These are phyloP conservation scores for Chaetops frenatus DNA, from an alignment of 2,113 vertebrate species.

Conservation along the genomic window DNA sequence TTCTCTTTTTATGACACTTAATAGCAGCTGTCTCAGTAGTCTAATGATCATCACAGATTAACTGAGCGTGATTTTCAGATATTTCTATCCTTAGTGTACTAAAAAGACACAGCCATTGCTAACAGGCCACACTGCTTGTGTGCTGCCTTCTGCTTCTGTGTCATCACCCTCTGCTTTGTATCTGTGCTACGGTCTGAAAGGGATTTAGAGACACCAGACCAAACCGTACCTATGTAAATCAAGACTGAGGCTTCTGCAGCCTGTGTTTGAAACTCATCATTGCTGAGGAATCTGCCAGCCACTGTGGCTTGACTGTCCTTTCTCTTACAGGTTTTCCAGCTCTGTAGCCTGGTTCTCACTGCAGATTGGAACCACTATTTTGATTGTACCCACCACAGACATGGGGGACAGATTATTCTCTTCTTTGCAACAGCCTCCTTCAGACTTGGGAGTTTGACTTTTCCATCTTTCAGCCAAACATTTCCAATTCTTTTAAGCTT, in stretches of 20 bases:
- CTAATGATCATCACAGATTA: background rate
- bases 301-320: background rate
- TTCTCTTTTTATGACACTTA: background rate
- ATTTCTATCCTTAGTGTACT: background rate
- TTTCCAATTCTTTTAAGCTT: background rate
- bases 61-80: background rate
- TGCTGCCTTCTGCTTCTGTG: background rate
- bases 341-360: background rate
- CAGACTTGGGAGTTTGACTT: background rate
- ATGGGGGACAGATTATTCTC: fast-evolving
- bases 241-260: background rate
- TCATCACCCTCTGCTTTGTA: background rate
- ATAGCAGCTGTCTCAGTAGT: background rate
- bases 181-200: background rate
- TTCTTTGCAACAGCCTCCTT: background rate
- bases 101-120: background rate
- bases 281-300: background rate
- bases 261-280: background rate
- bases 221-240: background rate
- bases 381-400: no score
- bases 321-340: background rate
- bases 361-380: background rate
- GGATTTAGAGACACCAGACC: background rate
- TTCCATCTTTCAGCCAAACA: background rate
- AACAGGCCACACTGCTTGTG: background rate